phyloP scores from a whole-genome alignment of 2,113 vertebrate species.

The Alces alces region DNA sequence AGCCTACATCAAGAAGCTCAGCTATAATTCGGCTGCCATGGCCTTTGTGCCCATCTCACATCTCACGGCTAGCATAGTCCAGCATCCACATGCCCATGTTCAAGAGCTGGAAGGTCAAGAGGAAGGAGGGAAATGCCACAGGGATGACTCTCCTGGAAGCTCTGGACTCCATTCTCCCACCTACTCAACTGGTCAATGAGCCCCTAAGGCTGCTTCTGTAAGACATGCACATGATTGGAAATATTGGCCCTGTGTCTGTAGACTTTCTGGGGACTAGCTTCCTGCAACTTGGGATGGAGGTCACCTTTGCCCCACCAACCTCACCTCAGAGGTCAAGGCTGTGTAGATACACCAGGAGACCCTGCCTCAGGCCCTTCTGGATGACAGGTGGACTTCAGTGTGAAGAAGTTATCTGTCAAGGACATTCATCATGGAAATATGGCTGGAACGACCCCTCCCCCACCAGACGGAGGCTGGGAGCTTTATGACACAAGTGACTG shows the following conservation, averaged over 20 bases:
- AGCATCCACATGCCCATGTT: neutral
- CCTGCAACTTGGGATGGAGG: neutral
- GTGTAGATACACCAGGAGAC: neutral
- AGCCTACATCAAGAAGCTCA: neutral
- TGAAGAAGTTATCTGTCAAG: neutral
- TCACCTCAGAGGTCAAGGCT: neutral
- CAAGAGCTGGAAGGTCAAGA: neutral
- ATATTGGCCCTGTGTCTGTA: neutral
- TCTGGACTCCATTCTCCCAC: neutral
- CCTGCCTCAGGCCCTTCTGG: neutral
- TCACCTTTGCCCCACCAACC: neutral
- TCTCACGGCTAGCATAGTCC: neutral
- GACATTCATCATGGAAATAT: neutral
- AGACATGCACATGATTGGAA: neutral
- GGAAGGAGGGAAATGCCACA: too few species aligned
- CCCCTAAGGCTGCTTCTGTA: neutral
- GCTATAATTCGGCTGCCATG: neutral
- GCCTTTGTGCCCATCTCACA: neutral
- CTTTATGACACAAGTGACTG: neutral
- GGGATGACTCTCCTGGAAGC: neutral
- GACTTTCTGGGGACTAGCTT: neutral
- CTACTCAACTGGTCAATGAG: neutral
- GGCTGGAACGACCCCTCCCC: neutral
- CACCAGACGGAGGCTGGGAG: neutral
- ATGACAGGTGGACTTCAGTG: neutral